phyloP scores from a whole-genome alignment of 2,888 invertebrate genomes.

The Xestia sexstrigata region DNA sequence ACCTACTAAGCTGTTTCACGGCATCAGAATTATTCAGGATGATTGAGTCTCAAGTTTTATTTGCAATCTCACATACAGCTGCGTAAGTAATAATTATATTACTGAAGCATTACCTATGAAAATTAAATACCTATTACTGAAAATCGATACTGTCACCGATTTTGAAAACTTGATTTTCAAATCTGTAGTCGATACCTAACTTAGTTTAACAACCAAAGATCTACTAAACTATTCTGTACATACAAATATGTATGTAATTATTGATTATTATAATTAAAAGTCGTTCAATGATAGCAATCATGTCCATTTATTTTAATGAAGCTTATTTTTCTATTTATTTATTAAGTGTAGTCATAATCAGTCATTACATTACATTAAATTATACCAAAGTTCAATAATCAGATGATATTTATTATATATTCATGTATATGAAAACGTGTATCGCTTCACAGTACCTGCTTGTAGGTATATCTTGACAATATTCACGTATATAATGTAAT shows the following conservation, averaged over 20 bases:
- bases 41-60: conserved; percentile 55
- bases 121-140: not conserved
- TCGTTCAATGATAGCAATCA: conserved; percentile 48
- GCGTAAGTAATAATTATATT: conserved; percentile 43
- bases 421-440: conserved; percentile 65
- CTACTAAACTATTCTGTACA: conserved; percentile 42
- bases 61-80: conserved; percentile 56
- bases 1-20: conserved; percentile 90
- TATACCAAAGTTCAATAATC: conserved; percentile 54
- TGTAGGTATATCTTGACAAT: conserved; percentile 84
- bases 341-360: conserved; percentile 57
- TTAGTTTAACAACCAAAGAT: conserved; percentile 47
- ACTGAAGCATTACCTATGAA: conserved; percentile 17
- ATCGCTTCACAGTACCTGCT: conserved; percentile 85
- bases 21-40: conserved; percentile 36
- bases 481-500: conserved; percentile 71
- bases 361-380: conserved; percentile 48
- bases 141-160: conserved; percentile 36
- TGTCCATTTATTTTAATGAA: conserved; percentile 64
- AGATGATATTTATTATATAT: conserved; percentile 49
- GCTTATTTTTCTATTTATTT: conserved; percentile 69
- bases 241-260: conserved; percentile 42
- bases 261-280: conserved; percentile 30
- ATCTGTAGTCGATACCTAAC: conserved; percentile 30
- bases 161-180: conserved; percentile 19